Base-by-base conservation (phyloP, 2,888 invertebrate species). In the Andrena hattorfiana region DNA sequence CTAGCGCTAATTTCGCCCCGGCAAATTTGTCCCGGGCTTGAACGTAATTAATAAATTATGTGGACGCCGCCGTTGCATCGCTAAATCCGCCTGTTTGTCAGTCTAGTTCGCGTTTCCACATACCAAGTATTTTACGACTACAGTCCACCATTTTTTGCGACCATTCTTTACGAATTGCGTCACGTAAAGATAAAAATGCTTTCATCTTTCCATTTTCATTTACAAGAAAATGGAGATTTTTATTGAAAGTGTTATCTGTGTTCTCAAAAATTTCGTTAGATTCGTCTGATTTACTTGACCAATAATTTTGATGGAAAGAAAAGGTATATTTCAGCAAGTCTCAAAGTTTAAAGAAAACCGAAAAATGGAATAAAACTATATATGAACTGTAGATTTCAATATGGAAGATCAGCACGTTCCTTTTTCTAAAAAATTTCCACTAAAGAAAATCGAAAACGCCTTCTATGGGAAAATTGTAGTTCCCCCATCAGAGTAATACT, bases 21-120 rank as follows among this genome's bases (percentile, higher is more conserved):
- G 75, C 63, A 78, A 79, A 72, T 76, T 77, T 64, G 56, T 73
- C 54, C 64, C 64, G 64, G 73, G 77, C 79, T 75, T 87, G 78
- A 23, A 68, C 59, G 75, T 73, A 85, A 85, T 87, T 83, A 80
- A 74, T 80, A 77, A 77, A 85, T 84, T 84, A 81, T 75, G 72
- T 59, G 67, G 30, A 48, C 54, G 30, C 49, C 68, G 42, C 7
- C 63, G 66, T 54, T 66, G 71, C 62, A 56, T 78, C 63, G 54
- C 42, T 48, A 69, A 84, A 77, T 71, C 30, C 63, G 48, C 6
- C 32, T 7, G 49, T 71, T 67, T 30, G 60, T 26, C 30, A 23
- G 35, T 35, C 42, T 13, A 16, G 51, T 23, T 49, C 56, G 60
- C 10, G 42, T 23, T 54, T 48, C 66, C 1, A 23, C 20, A 28